Evolutionary conservation across 1,140 invertebrate species (phyloP).

Genomic region (Drosophila malerkotliana): DNA sequence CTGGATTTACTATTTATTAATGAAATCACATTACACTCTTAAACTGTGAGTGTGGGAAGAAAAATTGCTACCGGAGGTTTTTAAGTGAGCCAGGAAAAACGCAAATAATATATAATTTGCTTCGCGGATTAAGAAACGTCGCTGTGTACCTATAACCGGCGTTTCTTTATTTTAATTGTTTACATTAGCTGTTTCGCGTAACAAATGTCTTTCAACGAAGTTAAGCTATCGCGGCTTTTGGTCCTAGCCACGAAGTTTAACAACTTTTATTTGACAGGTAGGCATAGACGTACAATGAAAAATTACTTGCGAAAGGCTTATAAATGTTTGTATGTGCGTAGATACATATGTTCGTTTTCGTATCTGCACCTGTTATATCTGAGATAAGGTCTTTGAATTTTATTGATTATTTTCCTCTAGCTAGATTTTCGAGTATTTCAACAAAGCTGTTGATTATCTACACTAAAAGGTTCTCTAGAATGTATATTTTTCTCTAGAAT

Average conservation of each 20-base stretch:
- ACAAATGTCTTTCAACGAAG: conserved; percentile 40
- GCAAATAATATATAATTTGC: not conserved
- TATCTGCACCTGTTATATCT: not conserved
- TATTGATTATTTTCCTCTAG: too few species aligned
- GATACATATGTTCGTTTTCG: not conserved
- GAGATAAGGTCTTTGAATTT: not conserved
- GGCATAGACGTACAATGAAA: not conserved
- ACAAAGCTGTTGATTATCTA: too few species aligned
- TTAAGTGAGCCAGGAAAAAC: too few species aligned
- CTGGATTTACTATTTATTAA: too few species aligned
- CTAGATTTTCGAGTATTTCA: too few species aligned
- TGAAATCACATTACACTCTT: too few species aligned
- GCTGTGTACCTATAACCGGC: not conserved
- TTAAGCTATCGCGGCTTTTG: conserved; percentile 31
- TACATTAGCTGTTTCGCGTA: not conserved
- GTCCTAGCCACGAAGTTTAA: conserved; percentile 41
- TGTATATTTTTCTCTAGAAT: too few species aligned
- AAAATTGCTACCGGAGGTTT: not conserved
- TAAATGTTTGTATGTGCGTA: not conserved
- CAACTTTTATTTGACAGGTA: conserved; percentile 42
- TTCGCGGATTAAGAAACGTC: not conserved
- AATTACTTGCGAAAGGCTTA: not conserved
- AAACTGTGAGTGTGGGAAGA: too few species aligned
- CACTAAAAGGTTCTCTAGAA: too few species aligned
- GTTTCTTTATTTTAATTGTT: not conserved